phyloP scores from a whole-genome alignment of 2,888 invertebrate species.

The Xiphydria camelus region DNA sequence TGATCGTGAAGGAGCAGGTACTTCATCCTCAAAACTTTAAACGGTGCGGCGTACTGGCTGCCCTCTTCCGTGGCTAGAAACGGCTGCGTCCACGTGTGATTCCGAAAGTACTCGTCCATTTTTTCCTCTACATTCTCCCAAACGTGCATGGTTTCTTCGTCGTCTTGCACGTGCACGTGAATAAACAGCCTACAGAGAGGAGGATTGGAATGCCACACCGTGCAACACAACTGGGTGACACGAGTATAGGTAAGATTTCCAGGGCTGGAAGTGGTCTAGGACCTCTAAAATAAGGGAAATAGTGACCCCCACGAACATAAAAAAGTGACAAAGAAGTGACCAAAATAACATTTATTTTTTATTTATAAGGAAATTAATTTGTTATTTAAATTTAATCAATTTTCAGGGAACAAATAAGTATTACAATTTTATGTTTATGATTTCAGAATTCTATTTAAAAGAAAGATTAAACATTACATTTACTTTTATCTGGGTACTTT shows the following conservation, averaged over 20 bases:
- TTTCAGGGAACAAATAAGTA: no score
- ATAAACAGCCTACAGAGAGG: conserved; percentile 44
- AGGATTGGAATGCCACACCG: no score
- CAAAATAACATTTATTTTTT: no score
- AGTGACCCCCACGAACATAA: neutral
- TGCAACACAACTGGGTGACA: no score
- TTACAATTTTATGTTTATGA: no score
- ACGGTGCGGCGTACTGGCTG: conserved; percentile 64
- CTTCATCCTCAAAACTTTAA: conserved; percentile 67
- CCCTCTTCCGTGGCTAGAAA: conserved; percentile 67
- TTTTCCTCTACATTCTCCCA: no score
- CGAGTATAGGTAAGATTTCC: no score
- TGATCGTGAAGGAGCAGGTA: conserved; percentile 72
- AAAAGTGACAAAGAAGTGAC: neutral
- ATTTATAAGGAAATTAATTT: neutral
- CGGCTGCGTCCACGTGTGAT: conserved; percentile 55
- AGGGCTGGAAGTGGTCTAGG: no score
- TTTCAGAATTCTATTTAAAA: no score
- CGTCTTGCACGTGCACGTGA: conserved; percentile 33
- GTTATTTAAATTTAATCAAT: no score
- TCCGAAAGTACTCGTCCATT: conserved; percentile 50
- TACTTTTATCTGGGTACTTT: no score
- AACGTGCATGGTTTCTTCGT: conserved; percentile 36
- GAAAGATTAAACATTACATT: no score
- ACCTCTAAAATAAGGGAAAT: neutral